Conservation (phyloP, 2,888 invertebrate genomes). For the Dorcus parallelipipedus region DNA sequence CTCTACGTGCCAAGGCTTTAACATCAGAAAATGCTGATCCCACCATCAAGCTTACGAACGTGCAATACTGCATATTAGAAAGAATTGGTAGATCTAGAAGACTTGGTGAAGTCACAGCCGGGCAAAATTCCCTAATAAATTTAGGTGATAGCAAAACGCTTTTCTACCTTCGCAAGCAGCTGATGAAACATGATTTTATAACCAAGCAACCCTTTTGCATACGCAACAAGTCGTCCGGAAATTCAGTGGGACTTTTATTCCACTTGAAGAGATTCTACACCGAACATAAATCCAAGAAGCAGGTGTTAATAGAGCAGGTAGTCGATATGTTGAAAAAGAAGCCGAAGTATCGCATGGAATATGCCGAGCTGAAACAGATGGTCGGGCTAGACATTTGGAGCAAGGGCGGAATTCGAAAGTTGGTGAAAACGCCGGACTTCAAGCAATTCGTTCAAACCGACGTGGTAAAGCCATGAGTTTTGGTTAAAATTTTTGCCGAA, state of each 20-base stretch:
- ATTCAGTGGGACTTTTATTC: constrained; percentile 52
- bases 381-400: constrained; percentile 41
- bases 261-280: constrained; percentile 63
- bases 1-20: constrained; percentile 56
- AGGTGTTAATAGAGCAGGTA: constrained; percentile 54
- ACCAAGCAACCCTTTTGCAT: constrained; percentile 60
- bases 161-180: constrained; percentile 61
- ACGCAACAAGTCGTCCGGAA: constrained; percentile 47
- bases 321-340: constrained; percentile 54
- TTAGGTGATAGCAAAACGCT: constrained; percentile 61
- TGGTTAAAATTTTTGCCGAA: constrained; percentile 33
- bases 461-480: constrained; percentile 43
- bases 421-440: constrained; percentile 54
- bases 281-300: constrained; percentile 54
- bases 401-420: constrained; percentile 49
- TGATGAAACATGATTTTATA: constrained; percentile 58
- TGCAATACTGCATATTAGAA: constrained; percentile 72
- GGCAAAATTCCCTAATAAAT: constrained; percentile 56
- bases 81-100: constrained; percentile 67
- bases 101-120: constrained; percentile 67
- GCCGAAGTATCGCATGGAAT: constrained; percentile 54
- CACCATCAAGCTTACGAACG: constrained; percentile 50
- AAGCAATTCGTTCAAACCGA: constrained; percentile 54
- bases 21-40: constrained; percentile 53
- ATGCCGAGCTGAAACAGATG: constrained; percentile 50